Percentiles rank a stretch among this genome's conserved stretches.
phyloP scores from a whole-genome alignment of 2,888 invertebrate genomes.

The Lepeophtheirus nordmannii region DNA sequence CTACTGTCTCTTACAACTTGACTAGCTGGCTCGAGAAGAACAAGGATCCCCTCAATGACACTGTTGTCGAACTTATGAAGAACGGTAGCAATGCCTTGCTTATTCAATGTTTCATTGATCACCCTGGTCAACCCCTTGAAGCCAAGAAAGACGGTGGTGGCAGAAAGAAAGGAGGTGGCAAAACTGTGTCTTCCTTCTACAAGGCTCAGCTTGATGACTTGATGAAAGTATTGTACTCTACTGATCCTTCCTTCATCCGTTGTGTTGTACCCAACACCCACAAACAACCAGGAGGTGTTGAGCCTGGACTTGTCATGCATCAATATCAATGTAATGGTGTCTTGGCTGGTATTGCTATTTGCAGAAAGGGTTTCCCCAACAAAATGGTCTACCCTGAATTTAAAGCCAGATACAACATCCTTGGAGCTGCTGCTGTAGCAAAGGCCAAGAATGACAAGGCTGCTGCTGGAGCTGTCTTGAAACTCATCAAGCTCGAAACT shows the following conservation, averaged over 20 bases:
- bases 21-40: constrained; percentile 99
- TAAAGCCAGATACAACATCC: constrained; percentile 27
- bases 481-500: constrained; percentile 33
- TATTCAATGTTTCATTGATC: constrained; percentile 80
- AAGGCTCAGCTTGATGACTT: constrained; percentile 74
- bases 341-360: constrained; percentile 99
- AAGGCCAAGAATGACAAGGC: constrained; percentile 27
- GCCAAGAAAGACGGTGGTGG: constrained; percentile 96
- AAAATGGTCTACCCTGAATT: constrained; percentile 62
- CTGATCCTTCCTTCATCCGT: constrained; percentile 77
- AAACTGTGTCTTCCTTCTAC: constrained; percentile 24
- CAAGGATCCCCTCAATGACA: constrained; percentile 99
- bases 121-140: constrained; percentile 85
- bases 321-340: constrained; percentile 99
- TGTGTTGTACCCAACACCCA: constrained; percentile 25
- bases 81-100: constrained; percentile 71
- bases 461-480: constrained; percentile 27
- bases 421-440: constrained; percentile 28
- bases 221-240: constrained; percentile 88
- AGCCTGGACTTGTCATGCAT: constrained; percentile 96
- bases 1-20: constrained; percentile 95
- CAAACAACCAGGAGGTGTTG: constrained; percentile 34
- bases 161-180: constrained; percentile 41
- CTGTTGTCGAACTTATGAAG: constrained; percentile 92
- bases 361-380: constrained; percentile 94